These are phyloP conservation scores for Galerucella nymphaeae DNA, from an alignment of 2,888 invertebrate genomes.

Conservation along the genomic window DNA sequence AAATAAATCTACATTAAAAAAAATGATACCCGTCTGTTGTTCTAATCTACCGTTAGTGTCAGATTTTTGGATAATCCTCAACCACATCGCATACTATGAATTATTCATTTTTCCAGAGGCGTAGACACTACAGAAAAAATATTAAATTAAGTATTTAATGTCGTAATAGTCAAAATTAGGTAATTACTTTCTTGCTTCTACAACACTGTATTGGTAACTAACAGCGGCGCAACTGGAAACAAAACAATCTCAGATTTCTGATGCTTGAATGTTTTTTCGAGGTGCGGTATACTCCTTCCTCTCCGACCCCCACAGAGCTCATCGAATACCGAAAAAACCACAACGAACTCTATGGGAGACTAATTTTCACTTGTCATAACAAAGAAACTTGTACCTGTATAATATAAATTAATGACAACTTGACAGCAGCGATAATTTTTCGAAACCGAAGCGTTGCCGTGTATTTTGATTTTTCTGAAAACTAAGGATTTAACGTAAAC, in stretches of 20 bases:
- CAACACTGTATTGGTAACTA: not conserved
- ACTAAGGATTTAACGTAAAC: too few species aligned
- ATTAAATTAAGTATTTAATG: too few species aligned
- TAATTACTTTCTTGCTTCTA: not conserved
- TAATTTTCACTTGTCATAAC: conserved; percentile 55
- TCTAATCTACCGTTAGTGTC: conserved; percentile 24
- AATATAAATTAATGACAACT: conserved; percentile 49
- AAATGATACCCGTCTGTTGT: conserved; percentile 19
- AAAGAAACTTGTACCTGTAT: conserved; percentile 47
- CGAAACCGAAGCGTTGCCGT: conserved; percentile 12
- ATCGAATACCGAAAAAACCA: conserved; percentile 45
- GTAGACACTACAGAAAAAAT: not conserved
- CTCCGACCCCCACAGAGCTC: conserved; percentile 45
- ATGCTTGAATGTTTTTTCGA: conserved; percentile 39
- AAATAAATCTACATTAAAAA: conserved; percentile 18
- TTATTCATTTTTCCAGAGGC: conserved; percentile 21
- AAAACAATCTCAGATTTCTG: conserved; percentile 37
- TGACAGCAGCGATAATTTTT: conserved; percentile 27
- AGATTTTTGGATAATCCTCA: conserved; percentile 22
- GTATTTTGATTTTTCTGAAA: not conserved
- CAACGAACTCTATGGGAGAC: conserved; percentile 47
- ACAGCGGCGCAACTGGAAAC: conserved; percentile 22
- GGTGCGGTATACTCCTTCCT: conserved; percentile 46
- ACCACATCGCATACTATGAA: conserved; percentile 20
- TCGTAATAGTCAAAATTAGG: not conserved